A percentile compares a stretch with the other conserved stretches of the same genome.
Evolutionary conservation across 1,140 invertebrate genomes (phyloP).

Genomic region (Platyura marginata): DNA sequence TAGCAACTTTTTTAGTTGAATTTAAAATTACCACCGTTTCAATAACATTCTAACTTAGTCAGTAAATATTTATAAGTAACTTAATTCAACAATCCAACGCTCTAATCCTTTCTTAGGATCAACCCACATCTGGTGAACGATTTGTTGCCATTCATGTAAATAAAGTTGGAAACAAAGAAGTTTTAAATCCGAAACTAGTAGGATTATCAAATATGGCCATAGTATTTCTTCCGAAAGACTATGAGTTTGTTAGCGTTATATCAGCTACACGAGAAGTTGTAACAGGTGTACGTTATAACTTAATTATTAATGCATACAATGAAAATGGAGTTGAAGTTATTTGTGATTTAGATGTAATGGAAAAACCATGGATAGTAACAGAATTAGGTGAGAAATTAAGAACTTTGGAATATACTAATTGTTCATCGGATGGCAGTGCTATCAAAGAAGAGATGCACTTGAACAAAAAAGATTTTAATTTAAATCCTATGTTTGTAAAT

Average conservation of each 20-base stretch:
- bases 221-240: slow-evolving; percentile 18
- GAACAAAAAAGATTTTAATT: background rate
- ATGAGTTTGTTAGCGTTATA: slow-evolving; percentile 20
- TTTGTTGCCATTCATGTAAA: slow-evolving; percentile 1
- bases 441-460: background rate
- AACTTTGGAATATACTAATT: slow-evolving; percentile 16
- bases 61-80: background rate
- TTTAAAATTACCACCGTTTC: background rate
- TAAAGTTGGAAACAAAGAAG: slow-evolving; percentile 8
- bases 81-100: background rate
- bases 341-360: slow-evolving; percentile 17
- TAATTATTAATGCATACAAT: slow-evolving; percentile 13
- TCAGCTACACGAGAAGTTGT: slow-evolving; percentile 21
- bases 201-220: slow-evolving; percentile 22
- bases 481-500: background rate
- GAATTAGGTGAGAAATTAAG: slow-evolving; percentile 21
- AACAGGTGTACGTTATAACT: slow-evolving; percentile 20
- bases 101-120: background rate
- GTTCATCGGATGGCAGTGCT: slow-evolving; percentile 7
- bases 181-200: slow-evolving; percentile 21
- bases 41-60: background rate
- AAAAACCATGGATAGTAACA: slow-evolving; percentile 21
- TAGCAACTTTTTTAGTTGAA: background rate
- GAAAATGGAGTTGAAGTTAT: slow-evolving; percentile 14
- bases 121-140: background rate